phyloP scores from a whole-genome alignment of 2,113 vertebrate genomes.

The Ciconia boyciana region DNA sequence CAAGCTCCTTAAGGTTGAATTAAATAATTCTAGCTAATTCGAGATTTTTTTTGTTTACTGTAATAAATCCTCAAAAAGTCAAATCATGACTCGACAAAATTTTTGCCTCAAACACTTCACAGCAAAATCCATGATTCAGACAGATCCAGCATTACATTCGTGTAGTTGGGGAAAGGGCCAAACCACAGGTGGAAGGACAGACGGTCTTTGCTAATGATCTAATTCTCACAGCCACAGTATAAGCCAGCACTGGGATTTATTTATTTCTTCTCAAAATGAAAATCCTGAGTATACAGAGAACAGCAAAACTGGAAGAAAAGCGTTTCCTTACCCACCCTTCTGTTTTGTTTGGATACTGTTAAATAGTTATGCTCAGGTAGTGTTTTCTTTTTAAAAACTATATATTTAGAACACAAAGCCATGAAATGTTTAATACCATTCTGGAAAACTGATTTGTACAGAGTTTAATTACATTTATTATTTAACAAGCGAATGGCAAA shows the following conservation, averaged over 20 bases:
- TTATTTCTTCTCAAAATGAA: constrained; percentile 42
- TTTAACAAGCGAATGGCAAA: constrained; percentile 55
- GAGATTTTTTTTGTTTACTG: neutral
- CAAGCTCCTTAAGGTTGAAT: neutral
- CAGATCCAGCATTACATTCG: neutral
- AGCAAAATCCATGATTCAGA: neutral
- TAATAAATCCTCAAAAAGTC: neutral
- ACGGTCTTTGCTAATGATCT: constrained; percentile 10
- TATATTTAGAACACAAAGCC: constrained; percentile 30
- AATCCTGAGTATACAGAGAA: constrained; percentile 51
- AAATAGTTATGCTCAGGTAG: neutral
- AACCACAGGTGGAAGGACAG: neutral
- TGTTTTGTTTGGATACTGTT: neutral
- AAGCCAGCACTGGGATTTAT: constrained; percentile 25
- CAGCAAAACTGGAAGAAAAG: constrained; percentile 22
- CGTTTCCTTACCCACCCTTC: neutral
- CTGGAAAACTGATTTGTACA: constrained; percentile 33
- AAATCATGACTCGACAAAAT: neutral
- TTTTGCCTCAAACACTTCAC: neutral
- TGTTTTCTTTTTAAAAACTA: neutral
- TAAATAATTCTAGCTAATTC: neutral
- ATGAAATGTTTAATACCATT: constrained; percentile 40
- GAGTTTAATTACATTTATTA: constrained; percentile 44
- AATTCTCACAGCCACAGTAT: constrained; percentile 11
- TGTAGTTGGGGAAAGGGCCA: neutral